Evolutionary conservation across 2,797 vertebrate species (phyloP).

Genomic region (Choloepus didactylus): DNA sequence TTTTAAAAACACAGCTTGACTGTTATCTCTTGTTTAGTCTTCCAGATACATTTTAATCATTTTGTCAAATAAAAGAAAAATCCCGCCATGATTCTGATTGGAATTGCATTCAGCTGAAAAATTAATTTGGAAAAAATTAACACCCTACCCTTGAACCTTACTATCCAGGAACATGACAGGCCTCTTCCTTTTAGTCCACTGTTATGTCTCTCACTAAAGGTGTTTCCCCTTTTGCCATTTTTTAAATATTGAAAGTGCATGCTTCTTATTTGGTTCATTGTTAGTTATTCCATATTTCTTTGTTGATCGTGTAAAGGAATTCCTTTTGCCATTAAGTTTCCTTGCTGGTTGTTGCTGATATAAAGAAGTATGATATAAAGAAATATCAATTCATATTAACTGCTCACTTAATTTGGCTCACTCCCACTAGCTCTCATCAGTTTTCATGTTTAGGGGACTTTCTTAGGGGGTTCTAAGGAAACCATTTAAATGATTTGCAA

Average conservation of each 20-base stretch:
- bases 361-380: conserved; percentile 43
- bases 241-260: background rate
- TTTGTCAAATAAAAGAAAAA: conserved; percentile 57
- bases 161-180: background rate
- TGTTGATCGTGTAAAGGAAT: background rate
- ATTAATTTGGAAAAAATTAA: conserved; percentile 53
- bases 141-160: background rate
- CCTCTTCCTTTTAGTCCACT: background rate
- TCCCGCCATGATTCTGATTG: conserved; percentile 17
- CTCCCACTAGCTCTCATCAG: background rate
- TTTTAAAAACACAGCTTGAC: conserved; percentile 14
- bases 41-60: conserved; percentile 39
- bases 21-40: conserved; percentile 46
- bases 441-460: conserved; percentile 1
- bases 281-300: conserved; percentile 43
- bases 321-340: conserved; percentile 27
- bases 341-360: background rate
- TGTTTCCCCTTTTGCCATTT: conserved; percentile 6
- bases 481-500: conserved; percentile 22
- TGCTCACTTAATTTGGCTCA: background rate
- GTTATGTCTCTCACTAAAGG: background rate
- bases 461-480: background rate
- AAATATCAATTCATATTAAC: conserved; percentile 13
- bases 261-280: background rate
- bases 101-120: conserved; percentile 62